Percentiles rank a stretch among this genome's conserved stretches.
phyloP scores from a whole-genome alignment of 2,888 invertebrate species.

The Agrotis ipsilon region DNA sequence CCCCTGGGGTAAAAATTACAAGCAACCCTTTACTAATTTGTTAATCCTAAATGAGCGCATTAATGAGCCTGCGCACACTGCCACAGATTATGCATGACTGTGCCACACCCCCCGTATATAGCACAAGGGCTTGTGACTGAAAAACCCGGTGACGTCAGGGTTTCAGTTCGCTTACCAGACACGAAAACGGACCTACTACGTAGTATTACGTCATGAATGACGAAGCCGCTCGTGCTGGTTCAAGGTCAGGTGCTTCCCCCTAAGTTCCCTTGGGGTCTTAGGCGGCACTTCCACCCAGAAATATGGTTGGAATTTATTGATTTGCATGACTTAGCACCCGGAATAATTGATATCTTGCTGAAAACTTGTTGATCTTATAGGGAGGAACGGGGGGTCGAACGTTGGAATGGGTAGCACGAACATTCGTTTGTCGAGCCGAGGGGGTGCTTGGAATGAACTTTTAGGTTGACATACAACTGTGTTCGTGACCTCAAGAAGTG shows the following conservation, averaged over 20 bases:
- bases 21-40: constrained; percentile 9
- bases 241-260: constrained; percentile 42
- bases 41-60: constrained; percentile 10
- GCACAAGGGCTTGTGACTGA: constrained; percentile 28
- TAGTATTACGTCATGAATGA: constrained; percentile 37
- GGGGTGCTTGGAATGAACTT: not conserved
- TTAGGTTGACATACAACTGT: not conserved
- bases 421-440: not conserved
- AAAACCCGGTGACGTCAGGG: constrained; percentile 49
- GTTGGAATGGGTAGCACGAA: not conserved
- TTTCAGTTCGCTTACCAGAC: constrained; percentile 24
- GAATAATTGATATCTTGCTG: not conserved
- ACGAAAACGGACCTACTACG: constrained; percentile 43
- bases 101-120: not conserved
- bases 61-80: constrained; percentile 29
- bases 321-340: constrained; percentile 17
- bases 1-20: not conserved
- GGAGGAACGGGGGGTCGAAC: constrained; percentile 5
- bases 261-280: constrained; percentile 9
- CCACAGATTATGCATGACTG: constrained; percentile 32
- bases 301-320: constrained; percentile 27
- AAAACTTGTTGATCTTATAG: constrained; percentile 31
- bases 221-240: constrained; percentile 11
- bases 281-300: constrained; percentile 2
- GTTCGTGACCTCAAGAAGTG: not conserved